Base-by-base conservation (phyloP, 2,113 vertebrate genomes). In the Corapipo altera region DNA sequence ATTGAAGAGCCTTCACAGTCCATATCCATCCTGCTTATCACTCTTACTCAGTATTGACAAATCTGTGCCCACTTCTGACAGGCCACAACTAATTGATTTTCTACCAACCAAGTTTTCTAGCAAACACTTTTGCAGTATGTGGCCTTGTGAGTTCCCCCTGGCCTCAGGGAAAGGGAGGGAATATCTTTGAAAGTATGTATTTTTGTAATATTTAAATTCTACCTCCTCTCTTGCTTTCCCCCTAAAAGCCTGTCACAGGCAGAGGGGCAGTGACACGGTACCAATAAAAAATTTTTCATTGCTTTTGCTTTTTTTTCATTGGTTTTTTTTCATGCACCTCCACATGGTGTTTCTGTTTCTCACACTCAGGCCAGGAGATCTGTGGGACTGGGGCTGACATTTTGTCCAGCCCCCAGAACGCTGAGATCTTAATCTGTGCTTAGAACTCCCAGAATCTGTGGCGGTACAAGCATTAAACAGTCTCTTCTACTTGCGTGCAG, bases 11-110 rank as follows among this genome's bases (percentile, higher is more conserved):
- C 74, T 96, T 97, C 95, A 95, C 94, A 87, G 94, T 54, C 87
- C 67, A 70, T 95, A 82, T 94, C 94, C 93, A 94, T 96, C 93
- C 89, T 96, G 93, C 94, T 95, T 95, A 96, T 95, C 96, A 91
- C 95, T 97, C 89, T 64, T 94, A 82, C 70, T 87, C 57, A 55
- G 54, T 96, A 96, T 95, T 96, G 95, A 96, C 93, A 95, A 93
- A 94, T 91, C 94, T 82, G 0, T 95, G 93, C 89, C 87, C 66
- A 27, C 81, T 91, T 89, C 91, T 95, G 95, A 95, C 84, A 91
- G 55, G 84, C 70, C 89, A 85, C 81, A 88, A 24, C 95, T 82
- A 89, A 95, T 96, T 96, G 94, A 96, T 96, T 96, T 79, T 87
- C 74, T 32, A 52, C 70, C 23, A 69, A 93, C 1, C 5, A 82